Evolutionary conservation across 2,797 vertebrate genomes (phyloP).

Genomic region (Hipposideros larvatus): DNA sequence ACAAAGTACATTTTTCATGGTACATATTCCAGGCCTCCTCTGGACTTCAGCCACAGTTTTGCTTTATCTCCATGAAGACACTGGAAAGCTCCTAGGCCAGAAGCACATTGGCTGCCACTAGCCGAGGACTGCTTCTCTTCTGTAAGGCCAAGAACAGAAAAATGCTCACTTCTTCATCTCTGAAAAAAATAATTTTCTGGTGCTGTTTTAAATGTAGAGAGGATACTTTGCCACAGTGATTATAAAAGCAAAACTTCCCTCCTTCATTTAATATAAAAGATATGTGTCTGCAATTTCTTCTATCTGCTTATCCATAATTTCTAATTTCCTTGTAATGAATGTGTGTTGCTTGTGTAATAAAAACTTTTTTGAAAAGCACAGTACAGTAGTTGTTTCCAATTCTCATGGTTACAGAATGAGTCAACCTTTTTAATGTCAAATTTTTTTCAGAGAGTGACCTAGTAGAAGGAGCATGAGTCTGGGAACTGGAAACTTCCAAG

Average conservation of each 20-base stretch:
- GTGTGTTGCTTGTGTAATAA: constrained; percentile 43
- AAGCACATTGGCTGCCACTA: neutral
- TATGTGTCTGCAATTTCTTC: neutral
- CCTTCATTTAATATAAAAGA: constrained; percentile 50
- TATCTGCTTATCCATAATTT: constrained; percentile 36
- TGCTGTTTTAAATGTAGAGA: neutral
- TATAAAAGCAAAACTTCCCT: constrained; percentile 47
- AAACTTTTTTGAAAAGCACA: constrained; percentile 16
- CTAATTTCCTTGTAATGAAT: constrained; percentile 51
- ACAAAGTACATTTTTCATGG: neutral
- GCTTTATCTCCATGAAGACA: neutral
- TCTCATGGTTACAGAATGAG: constrained; percentile 64
- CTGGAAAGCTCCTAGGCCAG: neutral
- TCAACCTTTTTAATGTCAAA: constrained; percentile 41
- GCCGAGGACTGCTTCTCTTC: neutral
- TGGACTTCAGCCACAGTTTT: neutral
- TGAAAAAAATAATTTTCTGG: neutral
- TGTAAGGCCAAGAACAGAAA: neutral
- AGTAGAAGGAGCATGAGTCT: constrained; percentile 36
- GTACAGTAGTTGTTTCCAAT: constrained; percentile 59
- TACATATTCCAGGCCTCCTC: neutral
- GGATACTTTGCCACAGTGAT: neutral
- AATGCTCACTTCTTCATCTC: neutral
- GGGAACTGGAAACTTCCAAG: neutral
- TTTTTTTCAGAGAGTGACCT: constrained; percentile 46